Base-by-base conservation (phyloP, 2,113 vertebrate species). In the Gymnorhina tibicen region DNA sequence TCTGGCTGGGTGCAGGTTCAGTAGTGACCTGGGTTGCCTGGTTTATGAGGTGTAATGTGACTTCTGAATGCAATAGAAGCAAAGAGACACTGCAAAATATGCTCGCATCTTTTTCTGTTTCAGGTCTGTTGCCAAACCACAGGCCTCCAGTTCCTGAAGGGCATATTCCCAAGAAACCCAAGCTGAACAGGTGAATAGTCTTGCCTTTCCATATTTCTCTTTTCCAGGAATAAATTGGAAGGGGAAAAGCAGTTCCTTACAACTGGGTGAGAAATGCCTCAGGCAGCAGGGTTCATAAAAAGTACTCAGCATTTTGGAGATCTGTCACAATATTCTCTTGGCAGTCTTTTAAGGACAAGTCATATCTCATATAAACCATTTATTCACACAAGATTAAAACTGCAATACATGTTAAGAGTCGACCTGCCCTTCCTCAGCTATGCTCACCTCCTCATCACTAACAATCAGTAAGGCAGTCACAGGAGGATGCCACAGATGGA, bases 91-190 rank as follows among this genome's bases (percentile, higher is more conserved):
- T 49, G 44, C 44, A 85, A 46, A 89, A 75, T 87, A 55, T n/a
- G 96, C 46, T 89, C 52, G 37, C 3, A 1, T 46, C 53, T 87
- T 87, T 85, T 89, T 95, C 93, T 28, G 4, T 95, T 89, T 85
- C 97, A 99, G 99, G 99, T 97, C 98, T 99, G n/a, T 97, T 99
- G n/a, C 99, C 99, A 92, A 97, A 99, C 97, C 99, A 99, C 96
- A 99, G 96, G 95, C 99, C 99, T 74, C 88, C 13, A 83, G 98
- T 99, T 95, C 99, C 99, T 74, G 99, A 99, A 95, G 99, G 98
- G 72, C 97, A 98, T 49, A 77, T 98, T 90, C 97, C 98, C 37
- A 99, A 98, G 86, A 96, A 90, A 72, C 88, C 91, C 94, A 94
- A 98, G 68, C 98, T 99, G 32, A 99, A 99, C 98, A 99, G 99